Base-by-base conservation (phyloP, 2,888 invertebrate species). In the Ormyrus thymus region DNA sequence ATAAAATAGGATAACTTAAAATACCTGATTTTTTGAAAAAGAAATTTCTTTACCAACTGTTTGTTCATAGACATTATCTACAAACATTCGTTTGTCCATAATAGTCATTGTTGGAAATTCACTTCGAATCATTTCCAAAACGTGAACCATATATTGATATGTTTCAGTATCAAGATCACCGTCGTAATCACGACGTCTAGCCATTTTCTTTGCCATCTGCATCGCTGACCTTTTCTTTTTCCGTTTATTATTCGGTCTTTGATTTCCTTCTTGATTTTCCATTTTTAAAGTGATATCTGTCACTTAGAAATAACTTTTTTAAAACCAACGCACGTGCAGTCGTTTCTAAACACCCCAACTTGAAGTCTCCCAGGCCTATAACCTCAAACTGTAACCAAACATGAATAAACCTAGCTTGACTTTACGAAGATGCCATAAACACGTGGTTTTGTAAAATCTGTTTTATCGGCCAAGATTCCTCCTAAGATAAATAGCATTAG, bases 81-180 rank as follows among this genome's bases (percentile, higher is more conserved):
- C 94, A 86, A 96, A 93, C 0, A 92, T 91, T 76, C 95, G 90
- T 91, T 94, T 94, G 79, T 95, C 95, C 29, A 29, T 29, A 29
- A 29, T 29, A n/a, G 95, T 95, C 6, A 93, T 92, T 61, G 92
- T 92, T 13, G 93, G 92, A 82, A 95, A 93, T 74, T 93, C 92
- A 73, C 92, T 92, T 81, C 93, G 93, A 87, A 94, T 93, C 0
- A 93, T 91, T 86, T 96, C 95, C 85, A 95, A 90, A 80, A 96
- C 94, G 59, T 93, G 93, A 7, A 96, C 92, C 86, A 95, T 95
- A 88, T 96, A 96, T 83, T 93, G 93, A 84, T 95, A 96, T 6
- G 94, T 92, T 80, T 95, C 95, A 7, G 93, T 92, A 50, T 95
- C 93, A 70, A 96, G 92, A 84, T 94, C 92, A 0, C 92, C 61